phyloP scores from a whole-genome alignment of 2,888 invertebrate genomes.

The Noctua janthe region DNA sequence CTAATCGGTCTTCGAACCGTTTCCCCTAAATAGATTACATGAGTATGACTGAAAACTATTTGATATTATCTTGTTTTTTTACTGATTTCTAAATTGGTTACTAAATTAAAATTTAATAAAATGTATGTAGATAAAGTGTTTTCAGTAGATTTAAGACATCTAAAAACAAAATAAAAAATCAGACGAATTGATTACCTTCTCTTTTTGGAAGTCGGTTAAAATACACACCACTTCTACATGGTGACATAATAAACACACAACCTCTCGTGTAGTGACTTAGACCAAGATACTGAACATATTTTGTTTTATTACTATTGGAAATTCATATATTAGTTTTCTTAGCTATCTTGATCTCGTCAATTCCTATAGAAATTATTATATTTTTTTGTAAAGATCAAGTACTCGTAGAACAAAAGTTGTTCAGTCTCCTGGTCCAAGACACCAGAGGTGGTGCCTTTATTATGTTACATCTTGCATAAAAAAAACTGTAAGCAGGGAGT shows the following conservation, averaged over 20 bases:
- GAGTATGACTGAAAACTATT: neutral
- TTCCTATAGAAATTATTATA: neutral
- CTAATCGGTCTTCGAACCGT: conserved; percentile 19
- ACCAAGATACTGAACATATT: neutral
- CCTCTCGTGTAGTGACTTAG: neutral
- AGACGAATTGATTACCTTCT: no score
- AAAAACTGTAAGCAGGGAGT: neutral
- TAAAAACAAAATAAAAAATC: neutral
- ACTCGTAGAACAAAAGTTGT: neutral
- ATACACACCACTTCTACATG: neutral
- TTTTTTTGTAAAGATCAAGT: neutral
- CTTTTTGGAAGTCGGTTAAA: no score
- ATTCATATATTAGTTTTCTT: neutral
- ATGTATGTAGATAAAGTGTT: neutral
- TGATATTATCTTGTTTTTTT: neutral
- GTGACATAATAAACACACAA: neutral
- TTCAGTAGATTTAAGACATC: neutral
- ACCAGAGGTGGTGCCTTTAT: neutral
- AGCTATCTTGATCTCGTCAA: neutral
- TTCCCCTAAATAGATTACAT: conserved; percentile 12
- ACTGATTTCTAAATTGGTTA: neutral
- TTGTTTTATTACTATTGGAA: neutral
- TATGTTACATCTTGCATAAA: neutral
- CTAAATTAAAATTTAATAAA: conserved; percentile 1
- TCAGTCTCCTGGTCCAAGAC: neutral